phyloP scores from a whole-genome alignment of 1,140 invertebrate genomes.

The Rhopalosiphum maidis region DNA sequence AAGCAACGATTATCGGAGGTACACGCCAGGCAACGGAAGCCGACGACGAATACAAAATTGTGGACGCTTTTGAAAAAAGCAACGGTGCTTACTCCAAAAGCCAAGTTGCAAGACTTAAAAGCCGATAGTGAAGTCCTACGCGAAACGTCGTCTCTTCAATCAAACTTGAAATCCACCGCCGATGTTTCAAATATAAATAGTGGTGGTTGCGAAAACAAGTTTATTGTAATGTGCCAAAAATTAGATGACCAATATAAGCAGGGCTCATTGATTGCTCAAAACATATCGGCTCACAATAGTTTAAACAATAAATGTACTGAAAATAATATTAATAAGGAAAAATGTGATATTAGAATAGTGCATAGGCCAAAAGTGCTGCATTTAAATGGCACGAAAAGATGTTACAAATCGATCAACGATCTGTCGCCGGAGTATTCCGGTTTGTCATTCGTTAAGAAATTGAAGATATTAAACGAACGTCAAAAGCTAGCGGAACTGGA shows the following conservation, averaged over 20 bases:
- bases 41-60: slow-evolving; percentile 60
- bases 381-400: slow-evolving; percentile 50
- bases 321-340: slow-evolving; percentile 45
- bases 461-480: slow-evolving; percentile 86
- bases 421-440: slow-evolving; percentile 86
- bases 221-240: slow-evolving; percentile 49
- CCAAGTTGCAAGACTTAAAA: slow-evolving; percentile 36
- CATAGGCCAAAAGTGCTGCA: slow-evolving; percentile 30
- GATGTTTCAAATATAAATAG: background rate
- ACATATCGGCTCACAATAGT: slow-evolving; percentile 49
- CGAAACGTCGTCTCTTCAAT: background rate
- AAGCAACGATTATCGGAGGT: slow-evolving; percentile 20
- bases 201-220: background rate
- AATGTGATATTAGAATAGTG: slow-evolving; percentile 55
- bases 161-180: background rate
- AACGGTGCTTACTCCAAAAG: slow-evolving; percentile 59
- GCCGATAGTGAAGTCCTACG: background rate
- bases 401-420: slow-evolving; percentile 81
- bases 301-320: slow-evolving; percentile 43
- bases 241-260: slow-evolving; percentile 50
- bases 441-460: slow-evolving; percentile 85
- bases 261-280: slow-evolving; percentile 55
- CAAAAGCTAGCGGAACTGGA: slow-evolving; percentile 84
- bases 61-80: slow-evolving; percentile 65
- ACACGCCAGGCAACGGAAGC: slow-evolving; percentile 58